These are phyloP conservation scores for Monodelphis domestica DNA, from an alignment of 2,797 vertebrate genomes.

Conservation along the genomic window DNA sequence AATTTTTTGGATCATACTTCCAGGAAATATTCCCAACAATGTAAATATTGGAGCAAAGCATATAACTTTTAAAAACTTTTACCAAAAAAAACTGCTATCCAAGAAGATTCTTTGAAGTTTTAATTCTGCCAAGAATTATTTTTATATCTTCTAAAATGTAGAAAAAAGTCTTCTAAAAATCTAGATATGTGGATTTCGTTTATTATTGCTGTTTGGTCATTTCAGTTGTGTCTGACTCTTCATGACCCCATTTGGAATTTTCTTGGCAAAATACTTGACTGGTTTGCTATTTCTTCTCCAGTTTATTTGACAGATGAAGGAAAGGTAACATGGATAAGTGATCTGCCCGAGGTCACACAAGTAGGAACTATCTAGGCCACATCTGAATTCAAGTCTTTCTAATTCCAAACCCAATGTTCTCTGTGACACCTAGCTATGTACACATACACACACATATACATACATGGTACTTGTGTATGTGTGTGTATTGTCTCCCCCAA, in stretches of 20 bases:
- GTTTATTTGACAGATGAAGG: not conserved
- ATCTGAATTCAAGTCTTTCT: not conserved
- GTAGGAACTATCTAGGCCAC: not conserved
- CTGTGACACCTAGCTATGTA: not conserved
- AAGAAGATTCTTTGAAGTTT: not conserved
- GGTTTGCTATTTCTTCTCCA: not conserved
- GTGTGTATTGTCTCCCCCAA: not conserved
- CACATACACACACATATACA: too few species aligned
- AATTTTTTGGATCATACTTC: not conserved
- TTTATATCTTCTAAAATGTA: not conserved
- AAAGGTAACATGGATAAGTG: not conserved
- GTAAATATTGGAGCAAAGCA: not conserved
- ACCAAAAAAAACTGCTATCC: not conserved
- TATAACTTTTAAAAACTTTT: not conserved
- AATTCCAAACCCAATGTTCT: not conserved
- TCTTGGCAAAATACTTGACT: not conserved
- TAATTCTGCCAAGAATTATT: not conserved
- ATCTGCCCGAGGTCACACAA: not conserved
- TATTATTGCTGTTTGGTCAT: not conserved
- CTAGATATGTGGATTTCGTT: too few species aligned
- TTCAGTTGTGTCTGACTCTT: not conserved
- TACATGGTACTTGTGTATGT: too few species aligned
- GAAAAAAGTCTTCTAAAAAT: too few species aligned
- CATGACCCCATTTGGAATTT: not conserved
- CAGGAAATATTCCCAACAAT: not conserved